Conservation (phyloP, 2,113 vertebrate genomes). For the Burhinus oedicnemus region DNA sequence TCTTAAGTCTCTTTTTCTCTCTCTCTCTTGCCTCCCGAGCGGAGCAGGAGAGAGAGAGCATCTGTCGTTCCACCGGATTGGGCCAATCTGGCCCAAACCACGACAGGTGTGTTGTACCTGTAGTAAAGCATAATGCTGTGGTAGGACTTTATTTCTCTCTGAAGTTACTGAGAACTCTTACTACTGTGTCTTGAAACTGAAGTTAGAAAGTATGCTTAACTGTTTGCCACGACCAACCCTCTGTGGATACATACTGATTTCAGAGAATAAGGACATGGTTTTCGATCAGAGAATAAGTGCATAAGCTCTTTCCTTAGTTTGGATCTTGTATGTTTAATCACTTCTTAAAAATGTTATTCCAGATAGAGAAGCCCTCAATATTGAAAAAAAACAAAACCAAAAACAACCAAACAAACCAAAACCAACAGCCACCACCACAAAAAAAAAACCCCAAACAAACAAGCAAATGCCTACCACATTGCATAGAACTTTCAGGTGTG, state of each 20-base stretch:
- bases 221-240: not conserved
- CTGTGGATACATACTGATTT: not conserved
- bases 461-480: not conserved
- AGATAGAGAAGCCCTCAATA: not conserved
- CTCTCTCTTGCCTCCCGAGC: too few relatives aligned
- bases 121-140: not conserved
- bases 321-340: not conserved
- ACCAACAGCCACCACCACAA: not conserved
- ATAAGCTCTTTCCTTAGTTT: not conserved
- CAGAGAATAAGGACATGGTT: not conserved
- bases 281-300: not conserved
- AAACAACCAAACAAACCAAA: too few relatives aligned
- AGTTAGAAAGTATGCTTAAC: not conserved
- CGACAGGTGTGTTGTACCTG: not conserved
- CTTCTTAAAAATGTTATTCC: not conserved
- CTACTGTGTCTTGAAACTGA: not conserved
- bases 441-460: not conserved
- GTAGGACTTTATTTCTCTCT: not conserved
- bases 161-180: not conserved
- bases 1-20: too few relatives aligned
- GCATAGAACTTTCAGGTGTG: not conserved
- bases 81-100: too few relatives aligned
- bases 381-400: not conserved
- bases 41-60: too few relatives aligned
- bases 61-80: too few relatives aligned